A percentile compares a stretch with the other conserved stretches of the same genome.
These are phyloP conservation scores for Leptinotarsa lineolata DNA, from an alignment of 1,140 invertebrate genomes.

Conservation along the genomic window DNA sequence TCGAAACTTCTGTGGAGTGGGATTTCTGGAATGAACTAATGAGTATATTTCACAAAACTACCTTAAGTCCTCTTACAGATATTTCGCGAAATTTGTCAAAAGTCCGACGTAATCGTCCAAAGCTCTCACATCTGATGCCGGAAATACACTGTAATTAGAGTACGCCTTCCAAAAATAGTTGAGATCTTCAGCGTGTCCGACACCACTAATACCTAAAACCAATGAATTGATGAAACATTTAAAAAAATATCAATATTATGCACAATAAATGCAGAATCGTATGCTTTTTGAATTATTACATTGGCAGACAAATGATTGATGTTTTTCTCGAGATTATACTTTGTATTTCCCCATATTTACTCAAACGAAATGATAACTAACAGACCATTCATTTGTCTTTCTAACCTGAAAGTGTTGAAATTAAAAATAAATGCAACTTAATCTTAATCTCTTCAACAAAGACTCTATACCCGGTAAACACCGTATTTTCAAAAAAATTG, in stretches of 20 bases:
- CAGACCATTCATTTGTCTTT: too few relatives aligned
- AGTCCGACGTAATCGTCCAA: conserved; percentile 1
- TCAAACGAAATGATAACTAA: too few relatives aligned
- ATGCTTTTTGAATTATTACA: not conserved
- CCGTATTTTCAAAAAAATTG: too few relatives aligned
- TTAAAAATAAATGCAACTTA: too few relatives aligned
- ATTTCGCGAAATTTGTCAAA: conserved; percentile 14
- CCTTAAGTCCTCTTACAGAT: not conserved
- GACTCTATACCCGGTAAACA: too few relatives aligned
- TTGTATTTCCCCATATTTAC: too few relatives aligned
- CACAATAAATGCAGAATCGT: not conserved
- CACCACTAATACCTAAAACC: not conserved
- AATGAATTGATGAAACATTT: not conserved
- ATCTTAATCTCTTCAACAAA: too few relatives aligned
- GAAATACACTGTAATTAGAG: not conserved
- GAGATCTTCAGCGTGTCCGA: not conserved
- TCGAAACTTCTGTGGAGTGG: not conserved
- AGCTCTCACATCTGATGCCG: conserved; percentile 1
- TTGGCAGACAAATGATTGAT: not conserved
- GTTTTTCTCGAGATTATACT: not conserved
- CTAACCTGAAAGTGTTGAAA: too few relatives aligned
- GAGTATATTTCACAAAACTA: not conserved
- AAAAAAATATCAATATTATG: not conserved
- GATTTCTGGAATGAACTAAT: conserved; percentile 12
- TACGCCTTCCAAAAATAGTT: conserved; percentile 5